These are phyloP conservation scores for Coryphaenoides rupestris DNA, from an alignment of 2,113 vertebrate genomes.

Conservation along the genomic window DNA sequence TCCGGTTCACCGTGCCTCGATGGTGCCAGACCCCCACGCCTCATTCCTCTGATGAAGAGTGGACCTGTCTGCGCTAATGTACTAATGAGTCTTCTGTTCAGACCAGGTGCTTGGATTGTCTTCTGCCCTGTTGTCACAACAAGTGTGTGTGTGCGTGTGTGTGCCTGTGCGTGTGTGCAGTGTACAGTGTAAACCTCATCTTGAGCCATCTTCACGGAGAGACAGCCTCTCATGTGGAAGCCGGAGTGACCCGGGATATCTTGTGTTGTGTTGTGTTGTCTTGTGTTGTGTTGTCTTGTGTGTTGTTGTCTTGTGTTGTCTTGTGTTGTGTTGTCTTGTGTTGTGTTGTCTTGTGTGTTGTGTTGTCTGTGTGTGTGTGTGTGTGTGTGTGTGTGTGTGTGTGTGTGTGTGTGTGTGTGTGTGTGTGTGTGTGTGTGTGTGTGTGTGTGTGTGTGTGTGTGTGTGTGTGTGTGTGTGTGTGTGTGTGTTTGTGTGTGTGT, in stretches of 20 bases:
- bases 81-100: slow-evolving; percentile 40
- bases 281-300: background rate
- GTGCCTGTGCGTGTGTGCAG: slow-evolving; percentile 22
- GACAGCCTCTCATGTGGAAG: background rate
- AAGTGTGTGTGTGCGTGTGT: slow-evolving; percentile 13
- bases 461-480: background rate
- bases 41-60: slow-evolving; percentile 13
- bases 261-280: background rate
- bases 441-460: background rate
- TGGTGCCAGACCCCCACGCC: too few relatives aligned
- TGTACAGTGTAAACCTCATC: slow-evolving; percentile 55
- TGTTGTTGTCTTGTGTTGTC: background rate
- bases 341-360: too few relatives aligned
- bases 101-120: slow-evolving; percentile 43
- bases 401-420: too few relatives aligned
- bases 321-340: too few relatives aligned
- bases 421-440: too few relatives aligned
- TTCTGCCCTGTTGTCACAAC: slow-evolving; percentile 56
- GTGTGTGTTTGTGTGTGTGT: background rate
- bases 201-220: background rate
- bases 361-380: too few relatives aligned
- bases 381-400: too few relatives aligned
- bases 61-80: slow-evolving; percentile 30
- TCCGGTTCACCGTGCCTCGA: too few relatives aligned
- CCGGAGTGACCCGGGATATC: background rate